phyloP scores from a whole-genome alignment of 2,113 vertebrate genomes.

The Addax nasomaculatus region DNA sequence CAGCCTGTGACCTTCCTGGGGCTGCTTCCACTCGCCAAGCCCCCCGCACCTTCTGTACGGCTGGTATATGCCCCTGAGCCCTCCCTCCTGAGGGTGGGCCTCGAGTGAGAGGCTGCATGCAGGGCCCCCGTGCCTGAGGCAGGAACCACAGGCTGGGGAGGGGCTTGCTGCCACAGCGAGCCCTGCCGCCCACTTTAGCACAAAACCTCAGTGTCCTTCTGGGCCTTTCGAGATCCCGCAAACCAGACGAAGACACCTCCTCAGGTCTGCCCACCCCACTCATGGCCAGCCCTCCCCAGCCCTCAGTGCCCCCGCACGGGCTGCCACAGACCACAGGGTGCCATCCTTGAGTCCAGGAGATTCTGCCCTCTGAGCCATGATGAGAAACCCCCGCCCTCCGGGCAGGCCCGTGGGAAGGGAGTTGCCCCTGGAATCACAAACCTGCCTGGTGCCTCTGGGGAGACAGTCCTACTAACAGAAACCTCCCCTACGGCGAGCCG shows the following conservation, averaged over 20 bases:
- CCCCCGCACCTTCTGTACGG: neutral
- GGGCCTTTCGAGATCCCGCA: accelerated
- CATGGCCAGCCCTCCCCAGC: neutral
- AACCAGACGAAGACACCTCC: neutral
- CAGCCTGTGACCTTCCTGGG: neutral
- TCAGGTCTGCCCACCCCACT: neutral
- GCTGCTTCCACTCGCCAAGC: accelerated
- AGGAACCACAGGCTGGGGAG: neutral
- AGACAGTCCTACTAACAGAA: neutral
- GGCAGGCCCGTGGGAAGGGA: accelerated
- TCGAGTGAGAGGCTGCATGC: accelerated
- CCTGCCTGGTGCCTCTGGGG: neutral
- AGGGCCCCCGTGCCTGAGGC: neutral
- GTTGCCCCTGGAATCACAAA: neutral
- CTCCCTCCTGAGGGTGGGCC: neutral
- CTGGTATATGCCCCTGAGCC: accelerated
- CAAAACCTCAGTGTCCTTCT: neutral
- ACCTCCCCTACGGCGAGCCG: neutral
- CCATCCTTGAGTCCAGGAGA: accelerated
- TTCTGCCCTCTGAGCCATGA: neutral
- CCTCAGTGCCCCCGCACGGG: neutral
- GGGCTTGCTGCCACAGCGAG: accelerated
- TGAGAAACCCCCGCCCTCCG: neutral
- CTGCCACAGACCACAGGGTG: neutral
- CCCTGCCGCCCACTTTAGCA: neutral